These are phyloP conservation scores for Pyralis farinalis DNA, from an alignment of 2,888 invertebrate genomes.

Conservation along the genomic window DNA sequence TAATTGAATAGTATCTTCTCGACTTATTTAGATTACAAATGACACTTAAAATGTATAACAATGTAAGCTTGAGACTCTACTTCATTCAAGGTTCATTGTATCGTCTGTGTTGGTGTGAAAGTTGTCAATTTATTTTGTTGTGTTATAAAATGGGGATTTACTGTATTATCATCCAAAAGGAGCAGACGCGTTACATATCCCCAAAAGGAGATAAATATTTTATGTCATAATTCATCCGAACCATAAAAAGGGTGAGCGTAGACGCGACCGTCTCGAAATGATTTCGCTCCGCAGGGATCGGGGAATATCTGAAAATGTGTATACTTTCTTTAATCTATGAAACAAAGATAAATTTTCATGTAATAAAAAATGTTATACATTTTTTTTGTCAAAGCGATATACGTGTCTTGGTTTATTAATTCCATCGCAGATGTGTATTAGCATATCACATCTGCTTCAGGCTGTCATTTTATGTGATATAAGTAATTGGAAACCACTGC, in stretches of 20 bases:
- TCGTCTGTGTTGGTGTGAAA: constrained; percentile 28
- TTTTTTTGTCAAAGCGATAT: not conserved
- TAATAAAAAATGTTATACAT: constrained; percentile 5
- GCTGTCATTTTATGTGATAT: not conserved
- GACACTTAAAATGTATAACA: not conserved
- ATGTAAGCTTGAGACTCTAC: not conserved
- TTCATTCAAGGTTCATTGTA: constrained; percentile 22
- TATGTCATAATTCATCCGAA: constrained; percentile 69
- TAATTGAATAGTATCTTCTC: too few species aligned
- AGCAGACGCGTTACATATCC: constrained; percentile 62
- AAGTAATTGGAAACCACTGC: too few species aligned
- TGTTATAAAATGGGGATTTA: constrained; percentile 56
- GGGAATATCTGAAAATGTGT: constrained; percentile 36
- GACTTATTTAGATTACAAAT: too few species aligned
- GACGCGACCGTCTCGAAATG: constrained; percentile 50
- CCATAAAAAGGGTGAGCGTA: constrained; percentile 66
- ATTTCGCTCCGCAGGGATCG: constrained; percentile 50
- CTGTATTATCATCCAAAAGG: constrained; percentile 62
- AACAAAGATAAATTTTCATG: constrained; percentile 32
- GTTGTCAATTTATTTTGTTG: constrained; percentile 48
- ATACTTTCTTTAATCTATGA: constrained; percentile 45
- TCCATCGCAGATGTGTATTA: not conserved
- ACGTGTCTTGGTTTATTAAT: not conserved
- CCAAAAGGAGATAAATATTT: constrained; percentile 70
- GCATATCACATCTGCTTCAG: too few species aligned